Evolutionary conservation across 2,797 vertebrate genomes (phyloP).

Genomic region (Orientallactaga sibirica): DNA sequence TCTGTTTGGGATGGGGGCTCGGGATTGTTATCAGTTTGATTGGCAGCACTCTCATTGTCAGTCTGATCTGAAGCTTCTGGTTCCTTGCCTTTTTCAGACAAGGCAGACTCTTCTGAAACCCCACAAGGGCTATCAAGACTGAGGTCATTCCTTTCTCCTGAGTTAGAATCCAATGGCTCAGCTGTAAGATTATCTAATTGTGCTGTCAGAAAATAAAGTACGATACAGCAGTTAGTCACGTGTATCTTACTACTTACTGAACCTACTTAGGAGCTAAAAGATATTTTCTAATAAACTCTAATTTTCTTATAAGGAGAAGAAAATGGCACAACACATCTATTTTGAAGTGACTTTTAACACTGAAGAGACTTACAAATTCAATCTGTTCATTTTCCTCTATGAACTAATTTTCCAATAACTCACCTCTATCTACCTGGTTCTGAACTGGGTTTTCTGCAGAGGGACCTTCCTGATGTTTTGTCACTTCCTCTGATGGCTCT

Average conservation of each 20-base stretch:
- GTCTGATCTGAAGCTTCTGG: constrained; percentile 57
- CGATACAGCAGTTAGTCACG: not conserved
- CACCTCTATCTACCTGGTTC: constrained; percentile 73
- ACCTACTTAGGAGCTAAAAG: not conserved
- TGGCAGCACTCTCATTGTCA: constrained; percentile 72
- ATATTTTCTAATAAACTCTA: not conserved
- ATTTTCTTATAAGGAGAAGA: not conserved
- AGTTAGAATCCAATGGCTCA: constrained; percentile 79
- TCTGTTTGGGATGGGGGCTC: constrained; percentile 85
- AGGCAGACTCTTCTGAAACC: constrained; percentile 66
- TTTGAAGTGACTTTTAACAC: not conserved
- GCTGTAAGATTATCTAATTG: constrained; percentile 65
- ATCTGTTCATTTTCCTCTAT: not conserved
- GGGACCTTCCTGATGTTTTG: constrained; percentile 74
- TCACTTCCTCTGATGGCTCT: constrained; percentile 79
- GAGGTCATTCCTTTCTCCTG: constrained; percentile 60
- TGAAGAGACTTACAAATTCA: not conserved
- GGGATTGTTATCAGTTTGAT: not conserved
- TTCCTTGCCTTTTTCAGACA: constrained; percentile 58
- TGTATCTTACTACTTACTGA: not conserved
- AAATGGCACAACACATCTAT: not conserved
- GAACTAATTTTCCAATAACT: constrained; percentile 23
- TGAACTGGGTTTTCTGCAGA: constrained; percentile 75
- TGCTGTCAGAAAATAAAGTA: constrained; percentile 74
- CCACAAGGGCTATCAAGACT: not conserved